Conservation (phyloP, 2,888 invertebrate species). For the Brachylomia viminalis region DNA sequence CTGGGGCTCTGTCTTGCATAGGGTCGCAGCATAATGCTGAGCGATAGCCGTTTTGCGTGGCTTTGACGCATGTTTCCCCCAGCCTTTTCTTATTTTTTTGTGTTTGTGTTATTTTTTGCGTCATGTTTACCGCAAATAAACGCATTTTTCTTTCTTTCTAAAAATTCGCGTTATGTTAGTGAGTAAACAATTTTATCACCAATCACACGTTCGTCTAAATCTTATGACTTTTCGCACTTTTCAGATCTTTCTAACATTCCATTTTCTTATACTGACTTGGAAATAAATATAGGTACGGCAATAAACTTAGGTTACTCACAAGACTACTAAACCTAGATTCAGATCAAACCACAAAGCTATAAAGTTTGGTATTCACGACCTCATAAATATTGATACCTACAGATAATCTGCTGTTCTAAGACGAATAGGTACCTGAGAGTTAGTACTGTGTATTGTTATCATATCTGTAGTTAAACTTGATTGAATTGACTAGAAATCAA, state of each 20-base stretch:
- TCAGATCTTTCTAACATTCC: neutral
- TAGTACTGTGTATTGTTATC: neutral
- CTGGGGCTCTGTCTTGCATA: too few relatives aligned
- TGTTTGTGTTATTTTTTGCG: too few relatives aligned
- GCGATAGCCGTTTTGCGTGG: too few relatives aligned
- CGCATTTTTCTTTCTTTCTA: too few relatives aligned
- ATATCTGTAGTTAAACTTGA: constrained; percentile 11
- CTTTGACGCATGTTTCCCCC: too few relatives aligned
- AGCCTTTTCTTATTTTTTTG: too few relatives aligned
- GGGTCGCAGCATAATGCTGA: too few relatives aligned
- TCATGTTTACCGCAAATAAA: too few relatives aligned
- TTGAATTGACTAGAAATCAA: neutral
- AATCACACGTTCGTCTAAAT: neutral
- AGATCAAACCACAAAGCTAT: constrained; percentile 10
- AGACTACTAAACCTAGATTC: constrained; percentile 13
- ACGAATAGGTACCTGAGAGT: constrained; percentile 13
- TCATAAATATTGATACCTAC: constrained; percentile 25
- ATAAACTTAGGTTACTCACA: constrained; percentile 4
- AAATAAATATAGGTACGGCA: constrained; percentile 9
- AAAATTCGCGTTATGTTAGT: neutral
- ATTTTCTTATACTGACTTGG: neutral
- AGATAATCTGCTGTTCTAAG: constrained; percentile 11
- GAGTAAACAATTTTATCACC: neutral
- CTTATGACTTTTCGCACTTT: too few relatives aligned
- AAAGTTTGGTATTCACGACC: constrained; percentile 28